Evolutionary conservation across 2,113 vertebrate genomes (phyloP).

Genomic region (Dermatemys mawii): DNA sequence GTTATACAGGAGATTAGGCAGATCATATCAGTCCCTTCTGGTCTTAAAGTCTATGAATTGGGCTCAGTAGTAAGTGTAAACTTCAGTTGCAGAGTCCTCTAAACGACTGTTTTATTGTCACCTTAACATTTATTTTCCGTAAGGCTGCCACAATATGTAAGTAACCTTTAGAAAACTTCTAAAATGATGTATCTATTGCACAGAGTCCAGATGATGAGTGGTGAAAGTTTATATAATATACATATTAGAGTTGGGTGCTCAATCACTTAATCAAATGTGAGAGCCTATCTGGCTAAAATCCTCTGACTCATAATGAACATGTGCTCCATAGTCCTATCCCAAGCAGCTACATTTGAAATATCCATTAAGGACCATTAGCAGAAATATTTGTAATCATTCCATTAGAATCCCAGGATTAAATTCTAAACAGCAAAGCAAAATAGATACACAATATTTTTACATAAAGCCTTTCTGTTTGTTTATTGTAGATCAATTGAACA

Average conservation of each 20-base stretch:
- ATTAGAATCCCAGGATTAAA: slow-evolving; percentile 58
- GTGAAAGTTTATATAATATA: slow-evolving; percentile 3
- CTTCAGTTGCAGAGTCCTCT: neutral
- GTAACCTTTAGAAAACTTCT: slow-evolving; percentile 19
- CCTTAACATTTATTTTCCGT: neutral
- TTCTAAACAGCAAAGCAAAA: slow-evolving; percentile 59
- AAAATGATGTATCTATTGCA: neutral
- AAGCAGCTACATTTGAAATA: slow-evolving; percentile 42
- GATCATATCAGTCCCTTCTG: accelerated
- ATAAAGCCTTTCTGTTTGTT: slow-evolving; percentile 58
- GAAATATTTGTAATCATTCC: slow-evolving; percentile 59
- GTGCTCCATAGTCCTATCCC: slow-evolving; percentile 35
- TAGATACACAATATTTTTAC: slow-evolving; percentile 65
- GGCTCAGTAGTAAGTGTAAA: accelerated
- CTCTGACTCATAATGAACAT: slow-evolving; percentile 37
- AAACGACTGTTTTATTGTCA: neutral
- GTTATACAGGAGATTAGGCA: neutral
- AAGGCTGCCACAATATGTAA: neutral
- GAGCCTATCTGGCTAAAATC: slow-evolving; percentile 42
- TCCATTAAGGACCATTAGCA: slow-evolving; percentile 47
- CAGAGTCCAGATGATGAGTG: neutral
- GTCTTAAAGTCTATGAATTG: neutral
- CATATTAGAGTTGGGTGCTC: neutral
- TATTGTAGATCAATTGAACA: slow-evolving; percentile 63
- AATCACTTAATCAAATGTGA: slow-evolving; percentile 55